These are phyloP conservation scores for Netelia inedita DNA, from an alignment of 2,888 invertebrate genomes.

Conservation along the genomic window DNA sequence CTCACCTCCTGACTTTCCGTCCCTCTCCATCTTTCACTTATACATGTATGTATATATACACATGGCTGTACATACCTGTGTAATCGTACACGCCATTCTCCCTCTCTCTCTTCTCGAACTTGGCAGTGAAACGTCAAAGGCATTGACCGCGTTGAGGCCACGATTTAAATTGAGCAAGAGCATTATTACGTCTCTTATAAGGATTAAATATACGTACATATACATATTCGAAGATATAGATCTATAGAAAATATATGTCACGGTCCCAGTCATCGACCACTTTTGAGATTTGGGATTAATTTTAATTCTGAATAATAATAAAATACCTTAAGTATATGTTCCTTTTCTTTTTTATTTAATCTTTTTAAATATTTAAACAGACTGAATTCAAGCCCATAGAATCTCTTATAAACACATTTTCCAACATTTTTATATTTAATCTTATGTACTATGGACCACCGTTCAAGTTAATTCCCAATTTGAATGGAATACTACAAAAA, in stretches of 20 bases:
- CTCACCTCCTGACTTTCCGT: slow-evolving; percentile 9
- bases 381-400: too few relatives aligned
- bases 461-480: too few relatives aligned
- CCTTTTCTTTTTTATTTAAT: too few relatives aligned
- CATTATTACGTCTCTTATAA: slow-evolving; percentile 18
- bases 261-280: background rate
- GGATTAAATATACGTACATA: slow-evolving; percentile 4
- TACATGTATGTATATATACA: slow-evolving; percentile 7
- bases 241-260: background rate
- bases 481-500: too few relatives aligned
- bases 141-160: slow-evolving; percentile 64
- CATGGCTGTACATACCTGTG: slow-evolving; percentile 26
- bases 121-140: slow-evolving; percentile 67
- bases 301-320: too few relatives aligned
- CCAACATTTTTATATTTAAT: too few relatives aligned
- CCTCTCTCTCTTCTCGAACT: slow-evolving; percentile 45
- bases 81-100: slow-evolving; percentile 54
- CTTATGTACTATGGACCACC: too few relatives aligned
- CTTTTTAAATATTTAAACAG: too few relatives aligned
- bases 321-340: too few relatives aligned
- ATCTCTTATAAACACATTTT: too few relatives aligned
- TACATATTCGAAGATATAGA: slow-evolving; percentile 10
- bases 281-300: background rate
- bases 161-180: slow-evolving; percentile 60
- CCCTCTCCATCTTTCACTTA: background rate